These are phyloP conservation scores for Chelonoidis abingdonii DNA, from an alignment of 2,113 vertebrate species.

Conservation along the genomic window DNA sequence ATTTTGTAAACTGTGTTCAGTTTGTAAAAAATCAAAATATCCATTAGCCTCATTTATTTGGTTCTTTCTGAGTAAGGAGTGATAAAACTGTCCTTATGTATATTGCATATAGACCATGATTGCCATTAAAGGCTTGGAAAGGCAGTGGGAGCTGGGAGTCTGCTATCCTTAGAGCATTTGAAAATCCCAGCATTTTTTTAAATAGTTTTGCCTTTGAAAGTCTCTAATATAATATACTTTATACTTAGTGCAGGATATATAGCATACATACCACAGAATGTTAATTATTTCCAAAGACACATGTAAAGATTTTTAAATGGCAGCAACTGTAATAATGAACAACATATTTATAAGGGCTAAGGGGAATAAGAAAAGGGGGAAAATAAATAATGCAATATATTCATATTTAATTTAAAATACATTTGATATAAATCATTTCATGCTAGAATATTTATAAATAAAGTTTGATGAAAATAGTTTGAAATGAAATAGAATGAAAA, in stretches of 20 bases:
- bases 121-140: not conserved
- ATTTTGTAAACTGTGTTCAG: not conserved
- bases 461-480: constrained; percentile 1
- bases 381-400: constrained; percentile 13
- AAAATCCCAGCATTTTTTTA: not conserved
- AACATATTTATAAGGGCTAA: not conserved
- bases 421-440: not conserved
- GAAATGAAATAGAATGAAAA: too few relatives aligned
- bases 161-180: not conserved
- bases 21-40: not conserved
- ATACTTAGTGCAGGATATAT: not conserved
- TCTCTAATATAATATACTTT: not conserved
- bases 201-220: not conserved
- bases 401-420: not conserved
- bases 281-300: not conserved
- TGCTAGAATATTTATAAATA: constrained; percentile 1
- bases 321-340: not conserved
- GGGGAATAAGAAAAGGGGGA: not conserved
- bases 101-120: not conserved
- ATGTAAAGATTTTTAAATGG: not conserved
- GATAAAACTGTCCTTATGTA: not conserved
- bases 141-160: not conserved
- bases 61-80: not conserved
- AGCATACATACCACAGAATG: not conserved
- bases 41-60: not conserved